Percentiles rank a stretch among this genome's conserved stretches.
phyloP scores from a whole-genome alignment of 2,797 vertebrate species.

The Parambassis ranga region DNA sequence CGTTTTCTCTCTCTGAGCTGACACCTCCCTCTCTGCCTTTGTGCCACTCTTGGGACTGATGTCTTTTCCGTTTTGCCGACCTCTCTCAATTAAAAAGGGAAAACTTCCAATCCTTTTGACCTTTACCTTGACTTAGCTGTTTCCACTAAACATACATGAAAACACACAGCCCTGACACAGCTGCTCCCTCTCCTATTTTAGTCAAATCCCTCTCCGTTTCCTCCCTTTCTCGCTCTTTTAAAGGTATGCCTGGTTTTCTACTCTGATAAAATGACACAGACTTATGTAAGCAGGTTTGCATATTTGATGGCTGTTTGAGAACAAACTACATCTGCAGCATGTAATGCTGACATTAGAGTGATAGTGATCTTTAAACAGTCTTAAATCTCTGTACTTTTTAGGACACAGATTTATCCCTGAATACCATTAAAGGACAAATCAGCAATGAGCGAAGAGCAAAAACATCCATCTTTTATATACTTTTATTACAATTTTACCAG shows the following conservation, averaged over 20 bases:
- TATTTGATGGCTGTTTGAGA: slow-evolving; percentile 30
- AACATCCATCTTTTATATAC: neutral
- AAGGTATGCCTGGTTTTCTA: slow-evolving; percentile 56
- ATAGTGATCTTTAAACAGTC: slow-evolving; percentile 36
- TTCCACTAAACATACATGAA: slow-evolving; percentile 77
- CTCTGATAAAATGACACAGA: slow-evolving; percentile 34
- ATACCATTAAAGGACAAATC: slow-evolving; percentile 11
- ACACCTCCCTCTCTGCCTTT: slow-evolving; percentile 16
- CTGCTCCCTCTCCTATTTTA: slow-evolving; percentile 75
- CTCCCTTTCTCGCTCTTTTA: slow-evolving; percentile 57
- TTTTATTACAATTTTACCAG: slow-evolving; percentile 66
- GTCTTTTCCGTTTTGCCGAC: slow-evolving; percentile 71
- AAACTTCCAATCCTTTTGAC: slow-evolving; percentile 66
- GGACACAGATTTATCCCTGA: neutral
- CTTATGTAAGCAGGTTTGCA: slow-evolving; percentile 22
- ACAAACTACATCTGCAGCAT: slow-evolving; percentile 24
- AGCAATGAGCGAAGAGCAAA: neutral
- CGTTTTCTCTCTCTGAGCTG: slow-evolving; percentile 5
- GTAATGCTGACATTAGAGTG: slow-evolving; percentile 24
- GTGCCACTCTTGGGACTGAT: slow-evolving; percentile 68
- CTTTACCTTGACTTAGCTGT: slow-evolving; percentile 70
- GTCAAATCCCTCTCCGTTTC: slow-evolving; percentile 54
- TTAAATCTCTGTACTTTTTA: neutral
- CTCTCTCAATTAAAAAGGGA: slow-evolving; percentile 69
- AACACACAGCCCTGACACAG: slow-evolving; percentile 59